Evolutionary conservation across 2,797 vertebrate species (phyloP).

Genomic region (Epinephelus malabaricus): DNA sequence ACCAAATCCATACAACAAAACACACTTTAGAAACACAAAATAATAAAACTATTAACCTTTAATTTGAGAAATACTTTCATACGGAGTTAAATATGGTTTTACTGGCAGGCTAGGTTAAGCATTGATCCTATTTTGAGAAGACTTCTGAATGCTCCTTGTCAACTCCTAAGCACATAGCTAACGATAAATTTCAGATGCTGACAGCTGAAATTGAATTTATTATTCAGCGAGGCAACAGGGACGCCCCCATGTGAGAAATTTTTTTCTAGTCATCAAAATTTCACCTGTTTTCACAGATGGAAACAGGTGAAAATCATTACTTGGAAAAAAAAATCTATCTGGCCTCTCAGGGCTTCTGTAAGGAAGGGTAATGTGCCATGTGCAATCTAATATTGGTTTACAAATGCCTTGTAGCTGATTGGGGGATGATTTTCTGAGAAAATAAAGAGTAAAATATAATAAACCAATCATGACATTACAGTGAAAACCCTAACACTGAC

Average conservation of each 20-base stretch:
- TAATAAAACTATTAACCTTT: background rate
- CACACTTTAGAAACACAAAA: background rate
- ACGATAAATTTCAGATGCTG: conserved; percentile 19
- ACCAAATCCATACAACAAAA: background rate
- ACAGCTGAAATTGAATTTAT: conserved; percentile 19
- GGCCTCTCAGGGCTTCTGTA: too few species aligned
- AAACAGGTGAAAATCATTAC: too few species aligned
- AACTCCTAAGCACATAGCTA: background rate
- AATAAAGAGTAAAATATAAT: conserved; percentile 10
- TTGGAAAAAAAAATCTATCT: too few species aligned
- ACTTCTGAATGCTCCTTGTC: background rate
- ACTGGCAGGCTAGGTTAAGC: background rate
- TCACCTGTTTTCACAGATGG: too few species aligned
- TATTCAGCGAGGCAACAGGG: background rate
- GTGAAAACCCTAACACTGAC: background rate
- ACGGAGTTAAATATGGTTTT: background rate
- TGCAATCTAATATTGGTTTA: conserved; percentile 12
- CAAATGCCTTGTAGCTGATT: background rate
- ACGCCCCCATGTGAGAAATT: too few species aligned
- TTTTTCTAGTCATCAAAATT: too few species aligned
- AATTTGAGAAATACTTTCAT: background rate
- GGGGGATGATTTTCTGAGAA: background rate
- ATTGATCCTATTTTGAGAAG: conserved; percentile 21
- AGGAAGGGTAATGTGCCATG: conserved; percentile 9
- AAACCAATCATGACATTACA: background rate